Evolutionary conservation across 2,113 vertebrate species (phyloP).

Genomic region (Semicossyphus pulcher): DNA sequence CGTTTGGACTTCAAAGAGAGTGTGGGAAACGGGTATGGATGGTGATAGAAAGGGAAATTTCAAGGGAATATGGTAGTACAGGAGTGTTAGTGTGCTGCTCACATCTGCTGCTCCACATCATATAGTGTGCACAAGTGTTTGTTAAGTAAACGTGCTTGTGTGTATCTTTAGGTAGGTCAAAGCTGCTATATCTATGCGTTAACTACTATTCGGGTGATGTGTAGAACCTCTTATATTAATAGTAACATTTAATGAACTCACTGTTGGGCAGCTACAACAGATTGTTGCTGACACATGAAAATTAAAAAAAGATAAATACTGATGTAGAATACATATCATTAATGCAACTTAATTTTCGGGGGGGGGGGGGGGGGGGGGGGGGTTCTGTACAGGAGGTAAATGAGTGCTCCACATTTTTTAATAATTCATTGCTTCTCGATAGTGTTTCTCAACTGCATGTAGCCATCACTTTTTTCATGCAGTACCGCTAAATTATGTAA

Average conservation of each 20-base stretch:
- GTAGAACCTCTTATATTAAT: too few relatives aligned
- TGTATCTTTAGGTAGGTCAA: neutral
- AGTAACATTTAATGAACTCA: too few relatives aligned
- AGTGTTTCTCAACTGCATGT: neutral
- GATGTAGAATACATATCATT: too few relatives aligned
- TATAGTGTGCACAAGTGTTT: neutral
- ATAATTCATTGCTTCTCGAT: neutral
- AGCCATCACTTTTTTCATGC: neutral
- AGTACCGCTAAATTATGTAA: neutral
- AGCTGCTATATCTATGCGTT: neutral
- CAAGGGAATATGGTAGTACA: constrained; percentile 10
- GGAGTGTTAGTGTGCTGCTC: constrained; percentile 1
- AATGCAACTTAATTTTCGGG: neutral
- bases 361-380: too few relatives aligned
- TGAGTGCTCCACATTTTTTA: neutral
- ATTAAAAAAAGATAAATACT: too few relatives aligned
- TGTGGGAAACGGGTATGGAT: neutral
- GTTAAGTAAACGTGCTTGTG: neutral
- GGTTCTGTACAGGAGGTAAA: neutral
- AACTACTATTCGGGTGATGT: neutral
- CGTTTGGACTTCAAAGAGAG: constrained; percentile 50
- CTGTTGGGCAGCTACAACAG: too few relatives aligned
- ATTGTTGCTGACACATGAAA: neutral
- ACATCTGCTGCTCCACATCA: constrained; percentile 2
- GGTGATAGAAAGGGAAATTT: constrained; percentile 1